Evolutionary conservation across 2,888 invertebrate genomes (phyloP).

Genomic region (Galeruca laticollis): DNA sequence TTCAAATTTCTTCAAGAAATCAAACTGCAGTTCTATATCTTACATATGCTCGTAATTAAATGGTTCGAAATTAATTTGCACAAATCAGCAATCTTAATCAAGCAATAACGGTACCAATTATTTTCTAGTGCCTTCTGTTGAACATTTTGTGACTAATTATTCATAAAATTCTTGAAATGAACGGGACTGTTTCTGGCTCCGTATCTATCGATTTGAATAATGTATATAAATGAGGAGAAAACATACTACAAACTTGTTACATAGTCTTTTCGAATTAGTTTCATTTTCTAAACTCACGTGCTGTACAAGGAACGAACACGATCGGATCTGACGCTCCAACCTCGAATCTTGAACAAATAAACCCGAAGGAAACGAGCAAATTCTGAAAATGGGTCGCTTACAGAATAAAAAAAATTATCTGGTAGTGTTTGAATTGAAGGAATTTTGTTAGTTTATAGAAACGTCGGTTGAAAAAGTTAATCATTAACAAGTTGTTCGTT

Average conservation of each 20-base stretch:
- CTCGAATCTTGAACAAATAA: conserved; percentile 25
- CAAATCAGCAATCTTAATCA: too few species aligned
- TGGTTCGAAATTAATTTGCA: too few species aligned
- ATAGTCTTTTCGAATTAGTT: conserved; percentile 32
- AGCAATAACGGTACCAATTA: too few species aligned
- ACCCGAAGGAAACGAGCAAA: neutral
- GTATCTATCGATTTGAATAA: conserved; percentile 16
- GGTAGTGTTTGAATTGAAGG: conserved; percentile 21
- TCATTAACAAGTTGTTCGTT: neutral
- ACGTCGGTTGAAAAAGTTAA: neutral
- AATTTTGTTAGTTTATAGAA: conserved; percentile 9
- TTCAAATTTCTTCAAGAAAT: too few species aligned
- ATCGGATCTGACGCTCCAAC: conserved; percentile 4
- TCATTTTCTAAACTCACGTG: conserved; percentile 34
- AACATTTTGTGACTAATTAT: too few species aligned
- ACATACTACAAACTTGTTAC: conserved; percentile 17
- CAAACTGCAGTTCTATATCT: too few species aligned
- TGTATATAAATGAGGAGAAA: conserved; percentile 18
- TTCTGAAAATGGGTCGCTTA: conserved; percentile 21
- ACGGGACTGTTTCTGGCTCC: neutral
- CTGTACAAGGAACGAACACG: conserved; percentile 11
- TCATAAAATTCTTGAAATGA: too few species aligned
- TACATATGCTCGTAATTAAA: too few species aligned
- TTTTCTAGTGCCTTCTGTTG: too few species aligned
- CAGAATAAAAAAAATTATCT: conserved; percentile 26